Base-by-base conservation (phyloP, 2,888 invertebrate species). In the Acrobasis repandana region DNA sequence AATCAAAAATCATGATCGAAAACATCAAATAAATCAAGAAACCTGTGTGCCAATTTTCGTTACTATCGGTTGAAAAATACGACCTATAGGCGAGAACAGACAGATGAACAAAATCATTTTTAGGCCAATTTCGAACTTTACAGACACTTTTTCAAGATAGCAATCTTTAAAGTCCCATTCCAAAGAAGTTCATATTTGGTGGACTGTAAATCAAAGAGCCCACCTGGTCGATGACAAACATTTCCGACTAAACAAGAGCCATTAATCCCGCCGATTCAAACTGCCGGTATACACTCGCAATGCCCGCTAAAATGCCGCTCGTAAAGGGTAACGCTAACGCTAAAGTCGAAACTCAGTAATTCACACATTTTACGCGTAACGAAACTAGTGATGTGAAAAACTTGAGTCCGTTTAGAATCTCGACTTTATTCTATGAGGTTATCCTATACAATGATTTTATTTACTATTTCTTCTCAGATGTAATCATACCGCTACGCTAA, bases 181-280 rank as follows among this genome's bases (percentile, higher is more conserved):
- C 14, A 59, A 59, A 59, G 59, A 52, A 56, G 60, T 54, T 20
- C 48, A 65, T 65, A 63, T 60, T 65, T 58, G 46, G 56, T 46
- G 46, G 62, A 48, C 72, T 65, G 76, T 80, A 77, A 81, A 78
- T 80, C 77, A 77, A 71, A 71, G 66, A 57, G 62, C 74, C 79
- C 82, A 83, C 82, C 83, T 83, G 83, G 67, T 64, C 76, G 71
- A 79, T 83, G 83, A 84, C 83, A 82, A 83, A 83, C 84, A 79
- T 83, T 82, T 72, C 68, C 67, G 78, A 78, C 79, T 74, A 79
- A 82, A 83, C 82, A 80, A 82, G 80, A 73, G 71, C 76, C 78
- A 83, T 84, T 84, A 82, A 84, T 84, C 80, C 75, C 69, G 74
- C 75, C 72, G 70, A 78, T 81, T 74, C 20, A 15, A 47, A 15